These are phyloP conservation scores for Caenorhabditis japonica DNA, from an alignment of 2,888 invertebrate genomes.

Conservation along the genomic window DNA sequence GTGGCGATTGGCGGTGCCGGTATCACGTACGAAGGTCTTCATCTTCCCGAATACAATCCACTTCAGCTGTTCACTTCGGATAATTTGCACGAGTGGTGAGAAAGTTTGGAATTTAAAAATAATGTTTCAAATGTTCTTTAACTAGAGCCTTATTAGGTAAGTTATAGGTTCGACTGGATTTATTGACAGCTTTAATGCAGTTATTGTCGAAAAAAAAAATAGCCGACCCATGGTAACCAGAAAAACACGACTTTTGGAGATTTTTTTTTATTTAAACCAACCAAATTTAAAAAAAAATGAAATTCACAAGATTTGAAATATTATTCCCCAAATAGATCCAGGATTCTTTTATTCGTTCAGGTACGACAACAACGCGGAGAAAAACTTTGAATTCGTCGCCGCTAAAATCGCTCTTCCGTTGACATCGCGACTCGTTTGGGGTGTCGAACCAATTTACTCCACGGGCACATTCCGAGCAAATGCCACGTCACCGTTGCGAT, in stretches of 20 bases:
- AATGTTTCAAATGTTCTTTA: too few relatives aligned
- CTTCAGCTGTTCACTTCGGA: constrained; percentile 74
- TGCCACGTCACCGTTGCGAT: constrained; percentile 55
- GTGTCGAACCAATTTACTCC: constrained; percentile 61
- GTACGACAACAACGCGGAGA: constrained; percentile 75
- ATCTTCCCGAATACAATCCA: constrained; percentile 75
- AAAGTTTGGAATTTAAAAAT: background rate
- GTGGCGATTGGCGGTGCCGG: constrained; percentile 59
- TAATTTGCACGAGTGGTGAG: constrained; percentile 72
- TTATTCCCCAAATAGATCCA: too few relatives aligned
- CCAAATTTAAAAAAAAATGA: too few relatives aligned
- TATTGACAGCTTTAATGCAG: too few relatives aligned
- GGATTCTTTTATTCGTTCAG: too few relatives aligned
- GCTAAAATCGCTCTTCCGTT: constrained; percentile 72
- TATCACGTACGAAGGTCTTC: constrained; percentile 64
- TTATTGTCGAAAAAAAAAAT: too few relatives aligned
- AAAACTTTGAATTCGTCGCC: constrained; percentile 65
- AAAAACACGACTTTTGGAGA: too few relatives aligned
- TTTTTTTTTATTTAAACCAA: too few relatives aligned
- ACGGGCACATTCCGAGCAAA: constrained; percentile 64
- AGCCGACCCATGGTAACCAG: too few relatives aligned
- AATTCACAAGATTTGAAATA: too few relatives aligned
- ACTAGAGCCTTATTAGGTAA: too few relatives aligned
- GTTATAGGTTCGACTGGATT: too few relatives aligned
- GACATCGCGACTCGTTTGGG: constrained; percentile 71